Conservation (phyloP, 2,113 vertebrate genomes). For the Pteronura brasiliensis region DNA sequence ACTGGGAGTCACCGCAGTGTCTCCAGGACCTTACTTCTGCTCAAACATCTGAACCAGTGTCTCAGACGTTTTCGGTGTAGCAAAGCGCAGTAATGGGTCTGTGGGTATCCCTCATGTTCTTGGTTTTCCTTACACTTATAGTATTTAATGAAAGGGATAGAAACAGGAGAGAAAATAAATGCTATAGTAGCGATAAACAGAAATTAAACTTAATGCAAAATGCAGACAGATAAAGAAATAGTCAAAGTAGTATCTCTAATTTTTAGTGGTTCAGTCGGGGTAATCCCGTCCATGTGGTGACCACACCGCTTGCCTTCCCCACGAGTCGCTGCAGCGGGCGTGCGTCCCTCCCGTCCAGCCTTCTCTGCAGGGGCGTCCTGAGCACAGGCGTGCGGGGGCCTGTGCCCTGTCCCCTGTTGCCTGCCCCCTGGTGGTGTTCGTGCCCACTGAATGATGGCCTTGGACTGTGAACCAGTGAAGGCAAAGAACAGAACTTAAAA, state of each 20-base stretch:
- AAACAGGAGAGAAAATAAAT: background rate
- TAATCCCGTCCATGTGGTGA: background rate
- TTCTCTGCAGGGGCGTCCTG: no score
- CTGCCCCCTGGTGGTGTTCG: background rate
- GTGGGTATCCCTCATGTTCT: background rate
- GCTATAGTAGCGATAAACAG: background rate
- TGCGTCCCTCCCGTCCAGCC: background rate
- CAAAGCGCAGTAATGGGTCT: background rate
- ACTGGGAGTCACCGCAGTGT: rapidly evolving
- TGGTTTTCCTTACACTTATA: background rate
- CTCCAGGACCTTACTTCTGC: background rate
- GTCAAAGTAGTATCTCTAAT: background rate
- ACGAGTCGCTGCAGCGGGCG: background rate
- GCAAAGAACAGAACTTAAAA: background rate
- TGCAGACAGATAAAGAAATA: background rate
- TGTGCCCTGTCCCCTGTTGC: background rate
- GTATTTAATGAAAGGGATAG: background rate
- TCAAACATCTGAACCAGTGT: background rate
- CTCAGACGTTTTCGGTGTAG: background rate
- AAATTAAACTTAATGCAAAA: background rate
- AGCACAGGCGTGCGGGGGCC: rapidly evolving
- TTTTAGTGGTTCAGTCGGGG: background rate
- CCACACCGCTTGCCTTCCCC: background rate
- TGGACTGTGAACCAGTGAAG: background rate
- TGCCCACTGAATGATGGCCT: background rate